Conservation (phyloP, 2,113 vertebrate species). For the Oxyura jamaicensis region DNA sequence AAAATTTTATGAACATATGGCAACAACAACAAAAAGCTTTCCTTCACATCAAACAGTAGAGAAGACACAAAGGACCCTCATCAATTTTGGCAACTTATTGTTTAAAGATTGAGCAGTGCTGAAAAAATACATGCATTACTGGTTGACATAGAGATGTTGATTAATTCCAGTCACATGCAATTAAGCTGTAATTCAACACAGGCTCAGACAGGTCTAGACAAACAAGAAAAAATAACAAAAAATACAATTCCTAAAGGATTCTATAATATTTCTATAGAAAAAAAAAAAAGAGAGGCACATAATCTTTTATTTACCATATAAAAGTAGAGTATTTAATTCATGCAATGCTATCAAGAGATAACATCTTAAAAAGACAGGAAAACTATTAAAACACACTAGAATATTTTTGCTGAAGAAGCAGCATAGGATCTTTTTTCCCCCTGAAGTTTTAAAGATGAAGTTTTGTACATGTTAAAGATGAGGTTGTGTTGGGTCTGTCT, state of each 20-base stretch:
- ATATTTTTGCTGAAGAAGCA: background rate
- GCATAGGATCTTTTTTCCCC: background rate
- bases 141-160: background rate
- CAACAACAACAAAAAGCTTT: background rate
- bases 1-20: background rate
- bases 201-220: constrained; percentile 40
- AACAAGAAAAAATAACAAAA: constrained; percentile 3
- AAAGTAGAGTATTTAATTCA: constrained; percentile 27
- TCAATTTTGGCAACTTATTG: constrained; percentile 8
- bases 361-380: background rate
- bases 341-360: constrained; percentile 17
- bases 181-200: constrained; percentile 29
- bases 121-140: background rate
- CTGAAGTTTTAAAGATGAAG: background rate
- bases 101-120: constrained; percentile 14
- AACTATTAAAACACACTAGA: background rate
- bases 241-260: constrained; percentile 26
- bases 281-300: constrained; percentile 7
- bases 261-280: background rate
- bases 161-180: constrained; percentile 29
- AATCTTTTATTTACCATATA: constrained; percentile 26
- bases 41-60: background rate
- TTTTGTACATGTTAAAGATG: background rate
- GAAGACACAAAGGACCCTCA: background rate
- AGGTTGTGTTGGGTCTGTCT: too few relatives aligned